Evolutionary conservation across 2,888 invertebrate species (phyloP).

Genomic region (Stenurella melanura): DNA sequence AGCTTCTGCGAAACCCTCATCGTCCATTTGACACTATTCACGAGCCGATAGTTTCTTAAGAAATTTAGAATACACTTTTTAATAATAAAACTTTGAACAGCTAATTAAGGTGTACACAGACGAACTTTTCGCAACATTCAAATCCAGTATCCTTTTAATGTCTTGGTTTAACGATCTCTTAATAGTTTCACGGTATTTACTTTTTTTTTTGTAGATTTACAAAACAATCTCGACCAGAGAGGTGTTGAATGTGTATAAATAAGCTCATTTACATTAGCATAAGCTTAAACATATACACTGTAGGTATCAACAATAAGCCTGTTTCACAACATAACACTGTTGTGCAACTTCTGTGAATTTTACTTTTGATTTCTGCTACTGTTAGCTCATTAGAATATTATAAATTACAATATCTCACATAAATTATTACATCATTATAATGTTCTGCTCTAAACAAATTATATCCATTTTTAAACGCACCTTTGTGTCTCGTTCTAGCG

Average conservation of each 20-base stretch:
- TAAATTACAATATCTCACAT: slow-evolving; percentile 29
- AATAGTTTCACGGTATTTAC: not conserved
- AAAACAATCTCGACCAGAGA: not conserved
- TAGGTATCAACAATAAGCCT: slow-evolving; percentile 12
- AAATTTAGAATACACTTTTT: too few species aligned
- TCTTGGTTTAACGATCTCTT: not conserved
- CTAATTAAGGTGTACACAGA: not conserved
- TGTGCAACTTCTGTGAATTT: slow-evolving; percentile 19
- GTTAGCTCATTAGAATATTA: slow-evolving; percentile 26
- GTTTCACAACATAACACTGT: slow-evolving; percentile 21
- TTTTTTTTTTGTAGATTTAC: not conserved
- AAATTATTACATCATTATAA: slow-evolving; percentile 23
- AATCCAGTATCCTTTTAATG: not conserved
- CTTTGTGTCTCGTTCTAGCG: not conserved
- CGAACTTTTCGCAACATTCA: not conserved
- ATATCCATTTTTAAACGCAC: slow-evolving; percentile 26
- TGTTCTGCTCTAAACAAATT: slow-evolving; percentile 24
- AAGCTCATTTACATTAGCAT: not conserved
- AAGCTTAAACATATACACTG: not conserved
- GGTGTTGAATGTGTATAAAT: not conserved
- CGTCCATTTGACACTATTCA: too few species aligned
- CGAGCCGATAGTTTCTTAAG: too few species aligned
- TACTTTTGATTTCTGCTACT: slow-evolving; percentile 25
- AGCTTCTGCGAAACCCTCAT: too few species aligned
- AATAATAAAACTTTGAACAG: not conserved